Percentiles rank a stretch among this genome's conserved stretches.
Conservation (phyloP, 2,888 invertebrate species). For the Gastrophysa polygoni region DNA sequence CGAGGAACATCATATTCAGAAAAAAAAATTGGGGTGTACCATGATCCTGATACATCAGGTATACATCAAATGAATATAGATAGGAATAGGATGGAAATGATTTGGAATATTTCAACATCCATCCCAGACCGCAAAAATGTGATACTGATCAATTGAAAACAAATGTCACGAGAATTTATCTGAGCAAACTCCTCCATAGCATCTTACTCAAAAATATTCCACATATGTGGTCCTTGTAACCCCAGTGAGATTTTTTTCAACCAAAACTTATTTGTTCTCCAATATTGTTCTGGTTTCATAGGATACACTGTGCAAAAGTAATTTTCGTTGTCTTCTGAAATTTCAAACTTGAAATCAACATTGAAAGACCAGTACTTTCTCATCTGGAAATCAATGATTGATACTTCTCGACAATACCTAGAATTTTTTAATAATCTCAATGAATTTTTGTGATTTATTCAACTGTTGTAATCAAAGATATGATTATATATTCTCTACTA, state of each 20-base stretch:
- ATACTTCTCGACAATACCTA: constrained; percentile 43
- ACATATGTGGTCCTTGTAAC: constrained; percentile 19
- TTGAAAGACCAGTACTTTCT: constrained; percentile 40
- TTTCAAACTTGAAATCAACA: constrained; percentile 38
- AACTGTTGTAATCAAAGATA: no score
- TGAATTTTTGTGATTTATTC: no score
- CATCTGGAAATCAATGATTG: constrained; percentile 43
- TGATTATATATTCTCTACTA: no score
- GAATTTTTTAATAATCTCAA: constrained; percentile 8
- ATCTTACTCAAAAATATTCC: constrained; percentile 32
- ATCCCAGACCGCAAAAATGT: no score
- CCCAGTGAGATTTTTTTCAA: neutral
- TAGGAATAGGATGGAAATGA: no score
- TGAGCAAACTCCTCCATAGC: neutral
- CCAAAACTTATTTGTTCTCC: neutral
- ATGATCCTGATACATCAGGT: no score
- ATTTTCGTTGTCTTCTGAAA: constrained; percentile 18
- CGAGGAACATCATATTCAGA: no score
- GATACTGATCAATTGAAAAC: no score
- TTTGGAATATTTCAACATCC: no score
- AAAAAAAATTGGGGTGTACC: no score
- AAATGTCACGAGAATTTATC: no score
- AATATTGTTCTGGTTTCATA: neutral
- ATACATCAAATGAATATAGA: no score
- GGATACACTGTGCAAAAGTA: constrained; percentile 17